Evolutionary conservation across 2,888 invertebrate species (phyloP), one percentile per base, ranked within the genome.

Genomic region (Operophtera brumata): DNA sequence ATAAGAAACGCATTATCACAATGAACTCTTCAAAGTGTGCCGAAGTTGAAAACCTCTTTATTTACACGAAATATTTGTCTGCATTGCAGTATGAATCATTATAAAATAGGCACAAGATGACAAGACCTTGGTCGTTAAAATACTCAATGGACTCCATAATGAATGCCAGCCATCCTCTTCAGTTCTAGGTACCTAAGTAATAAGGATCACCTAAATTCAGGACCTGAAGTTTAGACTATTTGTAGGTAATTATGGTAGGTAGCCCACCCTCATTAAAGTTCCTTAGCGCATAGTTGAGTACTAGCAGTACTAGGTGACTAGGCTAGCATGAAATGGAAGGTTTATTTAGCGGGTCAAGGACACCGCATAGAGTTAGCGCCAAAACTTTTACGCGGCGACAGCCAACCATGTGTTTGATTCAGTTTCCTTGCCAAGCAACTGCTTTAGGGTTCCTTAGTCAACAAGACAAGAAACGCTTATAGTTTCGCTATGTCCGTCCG

Each of bases 261-360:
- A 59, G 54, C 53, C 48, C 59, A 59, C 47, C 59, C 50, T 59
- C 45, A 59, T 66, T 66, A 62, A 65, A 65, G 60, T 66, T 62
- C 47, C 54, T 41, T 55, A 58, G 64, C 54, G 61, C 53, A 54
- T 65, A 43, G 34, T 13, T 26, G 60, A 67, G 61, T 69, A 3
- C 30, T 26, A 26, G 26, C 26, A 26, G 26, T 7, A 26, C 26
- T 26, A 26, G 8, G 26, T 8, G 8, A 68, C 71, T 61, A 71
- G 69, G 65, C 54, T 43, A 52, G 49, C 68, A 72, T 73, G 59
- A 67, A 67, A 64, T 55, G 44, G 57, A 51, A 71, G 71, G 54
- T 63, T 48, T 67, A 61, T 59, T n/a, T n/a, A n/a, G n/a, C 67
- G 54, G 79, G 81, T 79, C 81, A 80, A 65, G 80, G 81, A 74